phyloP scores from a whole-genome alignment of 1,140 invertebrate species.

The Heliconius hermathena region DNA sequence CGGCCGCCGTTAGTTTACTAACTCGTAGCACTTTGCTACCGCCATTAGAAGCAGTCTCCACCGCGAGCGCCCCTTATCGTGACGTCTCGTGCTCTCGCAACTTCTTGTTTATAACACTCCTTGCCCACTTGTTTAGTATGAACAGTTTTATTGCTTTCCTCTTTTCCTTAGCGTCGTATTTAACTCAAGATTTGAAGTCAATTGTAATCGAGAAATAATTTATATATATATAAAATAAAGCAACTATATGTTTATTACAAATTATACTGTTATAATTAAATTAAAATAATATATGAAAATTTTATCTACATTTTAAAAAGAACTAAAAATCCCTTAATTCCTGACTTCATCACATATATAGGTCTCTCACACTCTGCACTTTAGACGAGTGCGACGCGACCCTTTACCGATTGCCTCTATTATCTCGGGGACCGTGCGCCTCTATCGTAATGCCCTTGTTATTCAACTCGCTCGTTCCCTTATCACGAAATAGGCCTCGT shows the following conservation, averaged over 20 bases:
- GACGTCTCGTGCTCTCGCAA: conserved; percentile 38
- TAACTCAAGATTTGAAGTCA: background rate
- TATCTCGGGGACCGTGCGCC: conserved; percentile 54
- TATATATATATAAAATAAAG: too few relatives aligned
- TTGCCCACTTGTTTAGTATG: conserved; percentile 29
- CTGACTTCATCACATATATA: background rate
- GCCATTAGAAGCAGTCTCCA: conserved; percentile 43
- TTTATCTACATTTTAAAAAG: background rate
- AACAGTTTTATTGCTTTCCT: conserved; percentile 33
- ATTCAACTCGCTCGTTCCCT: conserved; percentile 67
- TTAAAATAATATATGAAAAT: too few relatives aligned
- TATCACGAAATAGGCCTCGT: conserved; percentile 73
- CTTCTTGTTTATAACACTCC: conserved; percentile 44
- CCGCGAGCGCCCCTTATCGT: conserved; percentile 41
- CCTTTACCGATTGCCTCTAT: conserved; percentile 56
- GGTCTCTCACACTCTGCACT: conserved; percentile 11
- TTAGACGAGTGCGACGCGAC: conserved; percentile 25
- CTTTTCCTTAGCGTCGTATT: conserved; percentile 4
- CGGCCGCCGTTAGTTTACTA: conserved; percentile 51
- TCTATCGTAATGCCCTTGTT: conserved; percentile 55
- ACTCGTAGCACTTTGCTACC: conserved; percentile 43
- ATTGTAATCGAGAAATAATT: background rate
- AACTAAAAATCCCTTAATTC: background rate
- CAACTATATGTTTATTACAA: too few relatives aligned
- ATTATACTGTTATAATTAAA: too few relatives aligned